phyloP scores from a whole-genome alignment of 2,888 invertebrate species.

The Brenthis ino region DNA sequence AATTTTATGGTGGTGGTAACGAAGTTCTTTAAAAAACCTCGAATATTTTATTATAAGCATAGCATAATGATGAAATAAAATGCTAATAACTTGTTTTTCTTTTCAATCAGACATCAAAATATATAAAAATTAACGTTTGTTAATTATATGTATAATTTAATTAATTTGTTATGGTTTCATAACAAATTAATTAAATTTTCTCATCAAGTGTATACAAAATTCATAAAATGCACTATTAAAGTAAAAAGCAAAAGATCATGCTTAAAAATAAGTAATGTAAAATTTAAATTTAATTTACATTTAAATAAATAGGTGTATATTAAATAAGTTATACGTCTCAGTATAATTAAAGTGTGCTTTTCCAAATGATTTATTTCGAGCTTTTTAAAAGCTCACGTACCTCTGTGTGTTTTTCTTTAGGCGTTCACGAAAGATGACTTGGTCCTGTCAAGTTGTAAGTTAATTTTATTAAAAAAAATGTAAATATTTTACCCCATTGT shows the following conservation, averaged over 20 bases:
- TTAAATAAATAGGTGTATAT: neutral
- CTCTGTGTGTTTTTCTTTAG: conserved; percentile 69
- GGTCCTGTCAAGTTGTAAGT: conserved; percentile 65
- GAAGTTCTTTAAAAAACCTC: no score
- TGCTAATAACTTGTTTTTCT: no score
- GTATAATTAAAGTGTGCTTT: conserved; percentile 7
- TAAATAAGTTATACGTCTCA: conserved; percentile 5
- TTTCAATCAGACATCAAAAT: no score
- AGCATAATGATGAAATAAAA: no score
- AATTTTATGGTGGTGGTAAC: no score
- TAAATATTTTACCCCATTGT: neutral
- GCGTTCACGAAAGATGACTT: conserved; percentile 82
- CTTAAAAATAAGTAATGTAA: neutral
- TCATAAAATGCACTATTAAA: neutral
- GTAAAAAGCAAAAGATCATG: neutral
- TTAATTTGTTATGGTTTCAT: no score
- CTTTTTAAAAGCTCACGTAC: conserved; percentile 55
- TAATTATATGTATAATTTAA: no score
- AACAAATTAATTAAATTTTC: no score
- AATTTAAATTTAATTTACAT: neutral
- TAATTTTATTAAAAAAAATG: conserved; percentile 21
- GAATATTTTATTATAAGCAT: no score
- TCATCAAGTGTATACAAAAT: no score
- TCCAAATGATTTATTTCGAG: neutral
- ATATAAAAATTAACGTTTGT: no score